Percentiles rank a stretch among this genome's conserved stretches.
Conservation (phyloP, 2,888 invertebrate genomes). For the Sphinx pinastri region DNA sequence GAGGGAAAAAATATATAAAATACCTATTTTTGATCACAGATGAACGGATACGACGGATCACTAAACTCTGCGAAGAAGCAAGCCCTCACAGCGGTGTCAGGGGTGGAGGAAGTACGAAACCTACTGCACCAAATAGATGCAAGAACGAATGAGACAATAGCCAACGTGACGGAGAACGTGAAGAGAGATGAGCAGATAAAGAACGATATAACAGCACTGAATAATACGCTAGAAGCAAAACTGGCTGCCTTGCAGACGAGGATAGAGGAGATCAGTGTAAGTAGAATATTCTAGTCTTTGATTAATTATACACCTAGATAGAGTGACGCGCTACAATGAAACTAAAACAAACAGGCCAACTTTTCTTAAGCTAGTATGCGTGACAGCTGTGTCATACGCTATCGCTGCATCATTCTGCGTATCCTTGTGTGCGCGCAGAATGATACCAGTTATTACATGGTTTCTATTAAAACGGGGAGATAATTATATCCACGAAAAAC, state of each 20-base stretch:
- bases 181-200: constrained; percentile 61
- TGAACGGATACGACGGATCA: constrained; percentile 76
- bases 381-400: too few species aligned
- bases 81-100: constrained; percentile 66
- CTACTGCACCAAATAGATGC: constrained; percentile 64
- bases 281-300: constrained; percentile 37
- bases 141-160: constrained; percentile 69
- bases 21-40: constrained; percentile 56
- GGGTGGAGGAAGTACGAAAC: constrained; percentile 69
- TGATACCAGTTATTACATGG: too few species aligned
- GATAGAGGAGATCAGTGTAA: constrained; percentile 67
- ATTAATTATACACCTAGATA: too few species aligned
- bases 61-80: constrained; percentile 69
- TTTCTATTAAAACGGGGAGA: too few species aligned
- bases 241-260: constrained; percentile 62
- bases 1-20: too few species aligned
- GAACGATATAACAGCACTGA: constrained; percentile 56
- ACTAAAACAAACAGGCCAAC: too few species aligned
- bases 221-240: constrained; percentile 61
- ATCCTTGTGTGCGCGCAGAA: too few species aligned
- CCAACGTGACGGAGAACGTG: constrained; percentile 59
- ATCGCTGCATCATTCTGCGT: too few species aligned
- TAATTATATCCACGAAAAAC: too few species aligned
- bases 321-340: too few species aligned
- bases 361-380: too few species aligned